Evolutionary conservation across 92 coral and sea anemone genomes (phyloP).

Genomic region (Phenganax stokvisi): DNA sequence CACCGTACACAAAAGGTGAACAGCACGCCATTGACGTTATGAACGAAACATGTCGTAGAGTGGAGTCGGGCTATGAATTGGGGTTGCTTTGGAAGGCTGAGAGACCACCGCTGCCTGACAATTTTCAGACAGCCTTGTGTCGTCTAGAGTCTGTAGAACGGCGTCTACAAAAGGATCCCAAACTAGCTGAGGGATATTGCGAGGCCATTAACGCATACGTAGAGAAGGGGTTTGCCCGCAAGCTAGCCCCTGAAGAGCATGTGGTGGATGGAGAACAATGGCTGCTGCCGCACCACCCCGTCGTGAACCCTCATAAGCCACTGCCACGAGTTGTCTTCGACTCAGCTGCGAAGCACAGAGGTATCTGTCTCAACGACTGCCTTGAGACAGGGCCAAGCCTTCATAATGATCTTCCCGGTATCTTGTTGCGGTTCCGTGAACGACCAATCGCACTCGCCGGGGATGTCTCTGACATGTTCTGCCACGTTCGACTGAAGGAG

Average conservation of each 20-base stretch:
- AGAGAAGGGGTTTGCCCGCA: conserved; percentile 33
- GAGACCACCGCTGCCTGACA: conserved; percentile 17
- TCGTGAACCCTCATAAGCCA: conserved; percentile 18
- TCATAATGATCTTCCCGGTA: conserved; percentile 28
- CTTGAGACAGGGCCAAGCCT: conserved; percentile 41
- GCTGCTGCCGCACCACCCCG: conserved; percentile 33
- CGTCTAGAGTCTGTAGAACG: conserved; percentile 43
- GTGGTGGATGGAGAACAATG: conserved; percentile 20
- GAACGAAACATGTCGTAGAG: not conserved
- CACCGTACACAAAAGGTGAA: not conserved
- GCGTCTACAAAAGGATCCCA: conserved; percentile 15
- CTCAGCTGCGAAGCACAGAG: conserved; percentile 43
- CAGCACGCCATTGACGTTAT: not conserved
- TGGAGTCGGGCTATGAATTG: conserved; percentile 14
- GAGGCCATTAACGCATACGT: conserved; percentile 25
- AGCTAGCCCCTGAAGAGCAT: conserved; percentile 14
- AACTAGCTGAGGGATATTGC: conserved; percentile 22
- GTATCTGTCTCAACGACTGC: conserved; percentile 48
- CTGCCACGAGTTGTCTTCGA: conserved; percentile 49
- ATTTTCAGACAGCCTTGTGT: conserved; percentile 34
- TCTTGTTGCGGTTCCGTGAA: conserved; percentile 33
- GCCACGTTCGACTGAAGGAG: conserved; percentile 30
- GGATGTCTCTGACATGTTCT: conserved; percentile 43
- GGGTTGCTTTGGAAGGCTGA: conserved; percentile 10
- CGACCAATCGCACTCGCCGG: conserved; percentile 35